These are phyloP conservation scores for Ctenosaura bakeri DNA, from an alignment of 2,797 vertebrate genomes.

Conservation along the genomic window DNA sequence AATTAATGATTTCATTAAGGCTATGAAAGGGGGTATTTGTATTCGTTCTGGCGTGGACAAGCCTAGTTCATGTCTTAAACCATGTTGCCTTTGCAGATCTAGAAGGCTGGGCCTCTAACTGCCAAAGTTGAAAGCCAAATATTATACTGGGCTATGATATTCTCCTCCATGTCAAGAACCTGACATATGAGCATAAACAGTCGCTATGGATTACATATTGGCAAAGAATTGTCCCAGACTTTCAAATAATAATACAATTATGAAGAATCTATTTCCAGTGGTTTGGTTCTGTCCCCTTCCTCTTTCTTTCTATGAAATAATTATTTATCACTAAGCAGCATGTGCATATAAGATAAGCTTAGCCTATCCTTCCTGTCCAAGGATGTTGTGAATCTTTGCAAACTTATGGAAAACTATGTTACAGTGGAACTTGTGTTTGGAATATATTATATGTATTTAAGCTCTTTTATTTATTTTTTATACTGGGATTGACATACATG, in stretches of 20 bases:
- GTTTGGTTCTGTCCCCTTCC: not conserved
- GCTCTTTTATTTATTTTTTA: slow-evolving; percentile 45
- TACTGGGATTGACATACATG: not conserved
- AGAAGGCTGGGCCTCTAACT: slow-evolving; percentile 74
- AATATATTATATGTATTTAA: slow-evolving; percentile 55
- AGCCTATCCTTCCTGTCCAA: slow-evolving; percentile 29
- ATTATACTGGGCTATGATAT: slow-evolving; percentile 76
- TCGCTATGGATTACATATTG: slow-evolving; percentile 59
- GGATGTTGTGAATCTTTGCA: slow-evolving; percentile 57
- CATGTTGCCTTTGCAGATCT: slow-evolving; percentile 69
- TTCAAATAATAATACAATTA: slow-evolving; percentile 62
- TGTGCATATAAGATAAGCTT: slow-evolving; percentile 41
- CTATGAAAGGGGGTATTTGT: slow-evolving; percentile 79
- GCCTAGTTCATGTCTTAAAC: slow-evolving; percentile 72
- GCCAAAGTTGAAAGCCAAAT: slow-evolving; percentile 75
- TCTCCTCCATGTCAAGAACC: slow-evolving; percentile 65
- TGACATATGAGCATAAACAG: slow-evolving; percentile 65
- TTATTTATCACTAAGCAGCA: slow-evolving; percentile 1
- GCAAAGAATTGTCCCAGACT: slow-evolving; percentile 50
- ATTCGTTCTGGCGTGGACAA: slow-evolving; percentile 68
- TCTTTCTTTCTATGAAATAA: not conserved
- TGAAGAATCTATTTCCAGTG: slow-evolving; percentile 18
- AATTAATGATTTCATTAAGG: slow-evolving; percentile 81
- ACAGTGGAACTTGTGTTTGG: slow-evolving; percentile 51
- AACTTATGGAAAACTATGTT: slow-evolving; percentile 61